Conservation (phyloP, 2,888 invertebrate genomes). For the Abrostola triplasia region DNA sequence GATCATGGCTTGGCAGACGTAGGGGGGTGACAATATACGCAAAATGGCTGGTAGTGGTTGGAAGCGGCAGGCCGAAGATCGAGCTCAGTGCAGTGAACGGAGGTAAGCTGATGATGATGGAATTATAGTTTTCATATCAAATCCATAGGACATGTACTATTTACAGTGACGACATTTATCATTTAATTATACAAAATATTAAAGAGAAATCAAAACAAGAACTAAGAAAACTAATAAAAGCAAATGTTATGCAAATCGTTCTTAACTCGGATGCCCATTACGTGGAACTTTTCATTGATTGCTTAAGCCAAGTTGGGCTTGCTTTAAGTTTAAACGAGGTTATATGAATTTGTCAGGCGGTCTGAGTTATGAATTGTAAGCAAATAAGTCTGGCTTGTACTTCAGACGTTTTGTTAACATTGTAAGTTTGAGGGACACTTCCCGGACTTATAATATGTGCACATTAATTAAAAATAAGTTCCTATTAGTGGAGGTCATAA, state of each 20-base stretch:
- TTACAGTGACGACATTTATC: conserved; percentile 5
- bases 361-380: conserved; percentile 61
- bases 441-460: conserved; percentile 22
- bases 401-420: conserved; percentile 24
- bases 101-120: too few species aligned
- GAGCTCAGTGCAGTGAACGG: too few species aligned
- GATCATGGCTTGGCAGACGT: too few species aligned
- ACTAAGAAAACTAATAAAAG: conserved; percentile 52
- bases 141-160: background rate
- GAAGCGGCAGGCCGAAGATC: too few species aligned
- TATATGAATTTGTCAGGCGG: conserved; percentile 69
- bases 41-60: too few species aligned
- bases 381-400: conserved; percentile 52
- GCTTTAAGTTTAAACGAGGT: conserved; percentile 66
- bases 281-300: conserved; percentile 68
- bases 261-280: conserved; percentile 58
- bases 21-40: too few species aligned
- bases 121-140: too few species aligned
- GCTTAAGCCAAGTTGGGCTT: conserved; percentile 59
- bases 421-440: conserved; percentile 22
- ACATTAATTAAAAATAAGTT: conserved; percentile 29
- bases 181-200: conserved; percentile 20
- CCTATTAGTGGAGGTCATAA: too few species aligned
- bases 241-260: conserved; percentile 57
- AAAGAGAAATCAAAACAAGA: conserved; percentile 36